phyloP scores from a whole-genome alignment of 2,888 invertebrate genomes.

The Acanthosepion pharaonis region DNA sequence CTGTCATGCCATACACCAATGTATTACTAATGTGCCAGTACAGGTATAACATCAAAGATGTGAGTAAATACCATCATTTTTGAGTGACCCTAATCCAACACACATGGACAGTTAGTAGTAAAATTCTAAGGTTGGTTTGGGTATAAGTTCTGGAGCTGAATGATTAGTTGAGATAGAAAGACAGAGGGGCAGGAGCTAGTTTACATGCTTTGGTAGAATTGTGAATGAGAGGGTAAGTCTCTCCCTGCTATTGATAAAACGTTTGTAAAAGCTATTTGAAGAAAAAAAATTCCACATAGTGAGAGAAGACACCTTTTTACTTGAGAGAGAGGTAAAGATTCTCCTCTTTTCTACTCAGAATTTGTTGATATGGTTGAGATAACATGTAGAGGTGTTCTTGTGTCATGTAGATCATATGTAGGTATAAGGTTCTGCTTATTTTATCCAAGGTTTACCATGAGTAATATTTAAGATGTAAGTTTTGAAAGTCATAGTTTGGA shows the following conservation, averaged over 20 bases:
- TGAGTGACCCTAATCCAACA: not conserved
- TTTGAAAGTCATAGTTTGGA: too few relatives aligned
- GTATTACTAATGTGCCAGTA: not conserved
- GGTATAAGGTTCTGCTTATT: not conserved
- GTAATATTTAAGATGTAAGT: not conserved
- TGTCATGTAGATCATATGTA: not conserved
- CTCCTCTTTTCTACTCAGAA: not conserved
- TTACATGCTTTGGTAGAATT: not conserved
- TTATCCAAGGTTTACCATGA: too few relatives aligned
- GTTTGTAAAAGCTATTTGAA: not conserved
- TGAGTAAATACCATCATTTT: conserved; percentile 18
- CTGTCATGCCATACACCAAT: not conserved
- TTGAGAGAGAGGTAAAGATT: not conserved
- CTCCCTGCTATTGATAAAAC: not conserved
- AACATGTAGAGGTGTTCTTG: not conserved
- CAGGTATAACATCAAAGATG: not conserved
- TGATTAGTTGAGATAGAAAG: not conserved
- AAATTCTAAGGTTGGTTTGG: not conserved
- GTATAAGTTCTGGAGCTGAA: not conserved
- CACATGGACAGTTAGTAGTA: not conserved
- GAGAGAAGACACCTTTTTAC: not conserved
- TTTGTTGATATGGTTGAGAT: not conserved
- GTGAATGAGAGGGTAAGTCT: not conserved
- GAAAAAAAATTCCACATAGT: not conserved
- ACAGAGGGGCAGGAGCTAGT: rapidly evolving